phyloP scores from a whole-genome alignment of 2,888 invertebrate species.

The Pecten maximus region DNA sequence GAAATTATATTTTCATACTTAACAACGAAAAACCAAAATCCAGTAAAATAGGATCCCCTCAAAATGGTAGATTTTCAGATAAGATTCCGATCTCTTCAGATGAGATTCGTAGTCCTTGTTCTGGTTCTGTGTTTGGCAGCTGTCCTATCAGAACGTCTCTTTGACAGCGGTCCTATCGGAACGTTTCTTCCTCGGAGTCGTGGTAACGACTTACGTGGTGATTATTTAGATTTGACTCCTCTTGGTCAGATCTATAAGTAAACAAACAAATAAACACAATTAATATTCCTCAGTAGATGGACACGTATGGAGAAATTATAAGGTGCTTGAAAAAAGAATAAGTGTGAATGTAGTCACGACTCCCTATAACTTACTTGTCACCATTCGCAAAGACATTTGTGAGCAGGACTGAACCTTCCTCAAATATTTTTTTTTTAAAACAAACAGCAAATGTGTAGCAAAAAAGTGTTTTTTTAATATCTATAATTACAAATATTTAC shows the following conservation, averaged over 20 bases:
- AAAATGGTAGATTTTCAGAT: background rate
- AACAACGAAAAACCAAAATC: too few relatives aligned
- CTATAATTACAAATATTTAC: background rate
- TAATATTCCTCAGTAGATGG: background rate
- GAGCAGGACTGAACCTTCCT: too few relatives aligned
- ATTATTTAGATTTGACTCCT: slow-evolving; percentile 62
- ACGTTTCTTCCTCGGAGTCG: slow-evolving; percentile 67
- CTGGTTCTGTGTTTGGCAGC: too few relatives aligned
- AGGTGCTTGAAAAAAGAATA: too few relatives aligned
- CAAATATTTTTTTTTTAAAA: too few relatives aligned
- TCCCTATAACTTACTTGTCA: too few relatives aligned
- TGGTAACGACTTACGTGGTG: slow-evolving; percentile 60
- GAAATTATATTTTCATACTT: too few relatives aligned
- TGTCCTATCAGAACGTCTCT: background rate
- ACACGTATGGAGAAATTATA: background rate
- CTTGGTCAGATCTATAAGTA: slow-evolving; percentile 64
- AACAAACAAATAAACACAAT: background rate
- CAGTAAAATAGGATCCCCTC: background rate
- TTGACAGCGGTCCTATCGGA: slow-evolving; percentile 38
- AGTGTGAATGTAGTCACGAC: too few relatives aligned
- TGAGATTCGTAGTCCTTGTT: background rate
- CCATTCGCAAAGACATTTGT: too few relatives aligned
- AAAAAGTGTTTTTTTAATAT: background rate
- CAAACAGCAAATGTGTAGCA: background rate
- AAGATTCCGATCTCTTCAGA: background rate